Percentiles rank a stretch among this genome's conserved stretches.
Evolutionary conservation across 2,888 invertebrate species (phyloP).

Genomic region (Papilio demoleus): DNA sequence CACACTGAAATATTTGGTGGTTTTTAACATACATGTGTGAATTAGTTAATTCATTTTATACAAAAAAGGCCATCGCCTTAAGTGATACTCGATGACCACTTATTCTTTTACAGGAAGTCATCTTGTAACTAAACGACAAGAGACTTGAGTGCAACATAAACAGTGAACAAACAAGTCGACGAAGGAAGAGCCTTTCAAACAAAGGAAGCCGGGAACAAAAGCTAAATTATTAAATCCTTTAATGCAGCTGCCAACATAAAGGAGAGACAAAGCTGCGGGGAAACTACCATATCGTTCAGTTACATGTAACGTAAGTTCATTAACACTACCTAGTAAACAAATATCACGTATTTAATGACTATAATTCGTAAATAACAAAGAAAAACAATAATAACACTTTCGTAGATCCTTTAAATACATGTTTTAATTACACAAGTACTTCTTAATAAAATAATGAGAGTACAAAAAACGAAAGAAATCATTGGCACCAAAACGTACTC

Average conservation of each 20-base stretch:
- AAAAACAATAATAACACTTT: not conserved
- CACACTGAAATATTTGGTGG: not conserved
- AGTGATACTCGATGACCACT: conserved; percentile 19
- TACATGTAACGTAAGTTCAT: not conserved
- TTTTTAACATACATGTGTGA: not conserved
- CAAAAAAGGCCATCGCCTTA: conserved; percentile 28
- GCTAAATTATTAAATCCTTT: conserved; percentile 28
- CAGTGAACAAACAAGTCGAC: conserved; percentile 32
- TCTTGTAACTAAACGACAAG: conserved; percentile 27
- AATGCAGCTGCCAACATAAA: conserved; percentile 34
- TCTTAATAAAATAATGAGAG: no score
- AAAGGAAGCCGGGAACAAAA: conserved; percentile 38
- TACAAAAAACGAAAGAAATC: not conserved
- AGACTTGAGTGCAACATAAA: conserved; percentile 24
- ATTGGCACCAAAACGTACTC: not conserved
- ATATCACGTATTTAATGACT: not conserved
- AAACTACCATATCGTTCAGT: not conserved
- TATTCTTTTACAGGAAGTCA: conserved; percentile 31
- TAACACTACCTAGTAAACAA: conserved; percentile 1
- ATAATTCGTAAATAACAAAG: not conserved
- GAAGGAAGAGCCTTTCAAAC: conserved; percentile 35
- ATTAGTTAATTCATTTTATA: not conserved
- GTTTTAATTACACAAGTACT: no score
- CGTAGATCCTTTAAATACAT: no score
- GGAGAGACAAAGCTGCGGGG: conserved; percentile 5